phyloP scores from a whole-genome alignment of 2,797 vertebrate species.

The Pseudochirops corinnae region DNA sequence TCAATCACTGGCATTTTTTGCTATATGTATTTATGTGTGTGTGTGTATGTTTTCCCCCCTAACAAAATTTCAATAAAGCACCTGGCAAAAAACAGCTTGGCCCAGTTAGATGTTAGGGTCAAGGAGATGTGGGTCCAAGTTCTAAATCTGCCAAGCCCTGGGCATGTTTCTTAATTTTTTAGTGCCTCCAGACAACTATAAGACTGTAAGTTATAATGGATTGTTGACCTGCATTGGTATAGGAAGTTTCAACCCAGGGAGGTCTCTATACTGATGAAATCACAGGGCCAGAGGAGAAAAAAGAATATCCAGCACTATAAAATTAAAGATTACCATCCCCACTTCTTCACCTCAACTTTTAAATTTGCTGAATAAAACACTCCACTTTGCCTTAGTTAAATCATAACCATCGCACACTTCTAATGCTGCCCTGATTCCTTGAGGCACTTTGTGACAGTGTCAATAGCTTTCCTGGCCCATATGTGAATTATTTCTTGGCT shows the following conservation, averaged over 20 bases:
- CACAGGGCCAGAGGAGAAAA: neutral
- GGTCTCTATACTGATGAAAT: neutral
- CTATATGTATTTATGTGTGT: neutral
- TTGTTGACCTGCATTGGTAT: neutral
- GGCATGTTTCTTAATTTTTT: neutral
- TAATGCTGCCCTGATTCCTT: conserved; percentile 32
- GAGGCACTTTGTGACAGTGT: neutral
- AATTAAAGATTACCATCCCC: neutral
- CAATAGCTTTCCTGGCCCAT: conserved; percentile 14
- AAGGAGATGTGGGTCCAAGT: neutral
- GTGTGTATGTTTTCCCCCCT: neutral
- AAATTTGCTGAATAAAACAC: conserved; percentile 29
- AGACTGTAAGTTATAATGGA: neutral
- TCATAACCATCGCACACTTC: conserved; percentile 32
- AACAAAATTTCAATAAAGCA: neutral
- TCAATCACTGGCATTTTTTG: conserved; percentile 36
- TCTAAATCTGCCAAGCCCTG: neutral
- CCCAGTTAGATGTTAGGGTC: neutral
- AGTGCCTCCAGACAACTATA: neutral
- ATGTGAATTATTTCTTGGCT: neutral
- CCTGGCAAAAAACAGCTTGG: neutral
- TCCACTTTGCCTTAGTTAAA: conserved; percentile 45
- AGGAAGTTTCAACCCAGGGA: neutral
- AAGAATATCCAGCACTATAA: neutral
- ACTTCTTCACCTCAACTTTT: conserved; percentile 10